Percentiles rank a stretch among this genome's conserved stretches.
Conservation (phyloP, 2,888 invertebrate species). For the Idaea straminata region DNA sequence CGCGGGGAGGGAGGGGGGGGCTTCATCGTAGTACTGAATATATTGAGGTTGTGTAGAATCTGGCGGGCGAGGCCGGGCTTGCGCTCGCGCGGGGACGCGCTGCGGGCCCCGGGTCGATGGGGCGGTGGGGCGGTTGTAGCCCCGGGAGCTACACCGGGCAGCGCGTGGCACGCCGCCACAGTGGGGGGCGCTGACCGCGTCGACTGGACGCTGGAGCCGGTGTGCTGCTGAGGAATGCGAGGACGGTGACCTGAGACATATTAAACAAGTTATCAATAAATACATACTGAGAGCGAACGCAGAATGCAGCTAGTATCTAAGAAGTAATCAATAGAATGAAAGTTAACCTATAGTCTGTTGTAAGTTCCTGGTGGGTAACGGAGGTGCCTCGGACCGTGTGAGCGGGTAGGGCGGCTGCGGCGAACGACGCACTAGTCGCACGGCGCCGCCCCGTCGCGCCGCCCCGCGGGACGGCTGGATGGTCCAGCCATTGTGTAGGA, state of each 20-base stretch:
- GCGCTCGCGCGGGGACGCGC: slow-evolving; percentile 58
- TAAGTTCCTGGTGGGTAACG: slow-evolving; percentile 30
- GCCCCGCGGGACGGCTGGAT: slow-evolving; percentile 85
- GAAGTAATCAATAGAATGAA: no score
- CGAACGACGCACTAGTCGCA: slow-evolving; percentile 82
- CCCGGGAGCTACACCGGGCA: slow-evolving; percentile 32
- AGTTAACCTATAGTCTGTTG: slow-evolving; percentile 6
- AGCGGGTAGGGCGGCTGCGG: slow-evolving; percentile 92
- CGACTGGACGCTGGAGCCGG: slow-evolving; percentile 69
- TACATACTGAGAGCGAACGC: no score
- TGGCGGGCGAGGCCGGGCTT: slow-evolving; percentile 84
- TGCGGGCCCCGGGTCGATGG: slow-evolving; percentile 45
- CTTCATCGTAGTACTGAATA: slow-evolving; percentile 79
- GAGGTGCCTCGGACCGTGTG: slow-evolving; percentile 66
- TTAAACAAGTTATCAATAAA: not conserved
- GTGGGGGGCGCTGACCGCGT: slow-evolving; percentile 49
- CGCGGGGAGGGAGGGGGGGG: no score
- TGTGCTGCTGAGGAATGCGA: slow-evolving; percentile 71
- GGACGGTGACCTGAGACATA: slow-evolving; percentile 41
- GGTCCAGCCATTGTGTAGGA: slow-evolving; percentile 73
- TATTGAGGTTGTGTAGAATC: slow-evolving; percentile 89
- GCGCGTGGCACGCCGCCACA: slow-evolving; percentile 39
- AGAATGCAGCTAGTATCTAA: not conserved
- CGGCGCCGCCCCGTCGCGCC: slow-evolving; percentile 37
- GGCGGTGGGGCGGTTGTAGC: slow-evolving; percentile 31